These are phyloP conservation scores for Masnerella sp. DNA, from an alignment of 2,888 invertebrate species.

Conservation along the genomic window DNA sequence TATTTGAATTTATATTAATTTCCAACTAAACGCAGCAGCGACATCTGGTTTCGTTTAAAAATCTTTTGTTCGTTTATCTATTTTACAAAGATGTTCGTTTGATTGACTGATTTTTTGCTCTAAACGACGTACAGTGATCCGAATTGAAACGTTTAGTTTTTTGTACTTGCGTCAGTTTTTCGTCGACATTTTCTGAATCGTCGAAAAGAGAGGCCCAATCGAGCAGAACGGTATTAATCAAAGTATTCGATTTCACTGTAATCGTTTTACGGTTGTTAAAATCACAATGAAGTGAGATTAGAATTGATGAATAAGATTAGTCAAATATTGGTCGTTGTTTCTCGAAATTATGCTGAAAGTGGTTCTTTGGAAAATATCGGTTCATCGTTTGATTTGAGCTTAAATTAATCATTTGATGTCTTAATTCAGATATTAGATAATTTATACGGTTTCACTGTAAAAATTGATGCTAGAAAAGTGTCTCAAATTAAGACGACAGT, in stretches of 20 bases:
- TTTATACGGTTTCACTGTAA: too few relatives aligned
- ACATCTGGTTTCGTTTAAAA: slow-evolving; percentile 44
- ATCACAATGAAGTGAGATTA: slow-evolving; percentile 6
- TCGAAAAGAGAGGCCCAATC: slow-evolving; percentile 6
- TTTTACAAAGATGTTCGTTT: slow-evolving; percentile 17
- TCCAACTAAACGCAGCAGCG: slow-evolving; percentile 6
- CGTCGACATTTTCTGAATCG: slow-evolving; percentile 6
- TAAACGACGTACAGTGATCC: background rate
- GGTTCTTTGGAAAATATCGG: too few relatives aligned
- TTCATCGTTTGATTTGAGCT: too few relatives aligned
- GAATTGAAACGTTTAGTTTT: background rate
- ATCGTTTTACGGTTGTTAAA: background rate
- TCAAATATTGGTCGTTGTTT: too few relatives aligned
- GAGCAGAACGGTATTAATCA: slow-evolving; percentile 19
- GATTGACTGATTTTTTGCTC: slow-evolving; percentile 11
- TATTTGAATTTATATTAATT: slow-evolving; percentile 49
- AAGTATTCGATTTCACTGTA: background rate
- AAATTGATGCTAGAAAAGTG: too few relatives aligned
- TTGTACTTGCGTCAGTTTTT: too few relatives aligned
- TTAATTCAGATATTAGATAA: too few relatives aligned
- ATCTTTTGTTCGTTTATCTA: slow-evolving; percentile 20
- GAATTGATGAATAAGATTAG: too few relatives aligned
- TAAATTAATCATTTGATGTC: too few relatives aligned
- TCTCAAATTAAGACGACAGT: too few relatives aligned
- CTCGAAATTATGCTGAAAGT: too few relatives aligned